Evolutionary conservation across 2,797 vertebrate species (phyloP), one percentile per base, ranked within the genome.

Genomic region (Miichthys miiuy): DNA sequence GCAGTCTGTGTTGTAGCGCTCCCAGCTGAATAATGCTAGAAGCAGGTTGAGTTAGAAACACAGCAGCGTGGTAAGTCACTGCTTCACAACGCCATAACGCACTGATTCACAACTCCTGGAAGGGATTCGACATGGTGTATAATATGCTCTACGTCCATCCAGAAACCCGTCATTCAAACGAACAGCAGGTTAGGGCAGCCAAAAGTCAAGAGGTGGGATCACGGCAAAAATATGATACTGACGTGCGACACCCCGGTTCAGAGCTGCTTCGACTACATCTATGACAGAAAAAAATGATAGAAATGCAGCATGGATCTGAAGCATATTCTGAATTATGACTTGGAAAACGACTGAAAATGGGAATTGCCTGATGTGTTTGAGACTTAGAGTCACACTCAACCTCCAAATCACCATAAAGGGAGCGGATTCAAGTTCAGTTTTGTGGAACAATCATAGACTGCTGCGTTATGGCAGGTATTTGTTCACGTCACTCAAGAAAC

Each of bases 21-120:
- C 78, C 70, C 71, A 20, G 67, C 44, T 75, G 77, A 78, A 58
- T 48, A 62, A 81, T 50, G 82, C 76, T 52, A 38, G 79, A 72
- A 82, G 62, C 75, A 78, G 78, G 74, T 57, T 11, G 68, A 70
- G 80, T 65, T 47, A 77, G 74, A 52, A 75, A 69, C 77, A 68
- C 69, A 62, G 69, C 77, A 52, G 75, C 51, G 41, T 60, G 13
- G 57, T 50, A 76, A 75, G 79, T 83, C 74, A 25, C 25, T 21
- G 77, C 79, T 65, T 80, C 79, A 64, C 72, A 21, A 82, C n/a
- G 54, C 64, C 69, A 68, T 50, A 77, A 71, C 41, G 41, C 80
- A 51, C 65, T 69, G 81, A 87, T 86, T 84, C 88, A 84, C 73
- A 47, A 71, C 86, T 89, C 56, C 91, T 91, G 88, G 92, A 90